These are phyloP conservation scores for Meteorus cinctellus DNA, from an alignment of 2,888 invertebrate species.

Conservation along the genomic window DNA sequence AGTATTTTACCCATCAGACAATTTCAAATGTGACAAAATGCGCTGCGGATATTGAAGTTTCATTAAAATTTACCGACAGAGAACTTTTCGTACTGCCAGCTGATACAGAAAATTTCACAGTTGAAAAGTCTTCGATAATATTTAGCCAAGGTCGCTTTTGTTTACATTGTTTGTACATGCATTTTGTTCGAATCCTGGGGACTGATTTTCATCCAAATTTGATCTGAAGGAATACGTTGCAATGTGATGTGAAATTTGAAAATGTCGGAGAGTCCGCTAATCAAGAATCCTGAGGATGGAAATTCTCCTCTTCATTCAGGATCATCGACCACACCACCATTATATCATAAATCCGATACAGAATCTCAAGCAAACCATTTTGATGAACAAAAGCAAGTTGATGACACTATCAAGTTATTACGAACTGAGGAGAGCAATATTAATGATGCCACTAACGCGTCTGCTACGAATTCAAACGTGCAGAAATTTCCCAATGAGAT, in stretches of 20 bases:
- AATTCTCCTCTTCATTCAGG: slow-evolving; percentile 21
- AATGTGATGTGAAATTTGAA: slow-evolving; percentile 25
- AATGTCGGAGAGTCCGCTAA: slow-evolving; percentile 41
- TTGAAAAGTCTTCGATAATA: slow-evolving; percentile 16
- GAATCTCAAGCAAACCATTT: slow-evolving; percentile 13
- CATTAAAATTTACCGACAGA: slow-evolving; percentile 10
- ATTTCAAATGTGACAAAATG: slow-evolving; percentile 9
- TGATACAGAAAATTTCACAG: slow-evolving; percentile 25
- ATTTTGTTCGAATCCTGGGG: neutral
- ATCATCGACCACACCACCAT: neutral
- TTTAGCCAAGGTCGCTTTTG: neutral
- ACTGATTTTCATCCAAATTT: slow-evolving; percentile 3
- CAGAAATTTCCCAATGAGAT: neutral
- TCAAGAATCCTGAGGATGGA: slow-evolving; percentile 34
- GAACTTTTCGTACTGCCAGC: neutral
- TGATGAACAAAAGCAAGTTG: neutral
- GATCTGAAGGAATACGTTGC: slow-evolving; percentile 25
- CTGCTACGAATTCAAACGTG: neutral
- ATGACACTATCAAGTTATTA: neutral
- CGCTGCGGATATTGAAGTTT: slow-evolving; percentile 32
- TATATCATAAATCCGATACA: neutral
- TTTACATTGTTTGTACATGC: neutral
- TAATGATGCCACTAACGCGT: neutral
- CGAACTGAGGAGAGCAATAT: neutral
- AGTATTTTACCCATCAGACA: slow-evolving; percentile 30